Evolutionary conservation across 2,113 vertebrate species (phyloP).

Genomic region (Plotosus lineatus): DNA sequence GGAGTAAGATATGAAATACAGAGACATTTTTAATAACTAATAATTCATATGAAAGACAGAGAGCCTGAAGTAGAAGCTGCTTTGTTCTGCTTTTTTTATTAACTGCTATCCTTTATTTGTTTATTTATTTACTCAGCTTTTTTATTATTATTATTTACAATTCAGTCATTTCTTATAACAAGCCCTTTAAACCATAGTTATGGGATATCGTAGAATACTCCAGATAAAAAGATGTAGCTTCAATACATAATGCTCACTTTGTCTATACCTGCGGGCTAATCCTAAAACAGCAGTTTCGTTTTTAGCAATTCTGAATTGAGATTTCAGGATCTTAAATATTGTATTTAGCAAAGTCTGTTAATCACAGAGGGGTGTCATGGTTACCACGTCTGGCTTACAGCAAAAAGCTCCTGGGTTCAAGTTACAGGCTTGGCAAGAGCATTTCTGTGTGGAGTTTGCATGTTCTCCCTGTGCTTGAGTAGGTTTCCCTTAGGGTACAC

Average conservation of each 20-base stretch:
- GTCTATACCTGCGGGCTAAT: neutral
- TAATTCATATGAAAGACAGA: constrained; percentile 61
- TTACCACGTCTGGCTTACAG: too few relatives aligned
- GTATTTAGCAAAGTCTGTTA: neutral
- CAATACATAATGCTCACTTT: neutral
- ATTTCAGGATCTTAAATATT: neutral
- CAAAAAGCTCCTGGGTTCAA: too few relatives aligned
- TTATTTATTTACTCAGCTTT: neutral
- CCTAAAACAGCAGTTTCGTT: neutral
- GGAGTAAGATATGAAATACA: constrained; percentile 65
- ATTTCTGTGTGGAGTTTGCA: too few relatives aligned
- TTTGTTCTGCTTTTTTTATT: constrained; percentile 33
- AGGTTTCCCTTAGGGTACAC: too few relatives aligned
- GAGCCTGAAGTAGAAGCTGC: constrained; percentile 57
- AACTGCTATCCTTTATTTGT: neutral
- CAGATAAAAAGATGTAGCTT: neutral
- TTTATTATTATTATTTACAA: neutral
- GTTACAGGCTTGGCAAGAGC: too few relatives aligned
- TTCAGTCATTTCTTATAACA: neutral
- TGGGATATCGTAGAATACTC: neutral
- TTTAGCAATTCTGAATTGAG: neutral
- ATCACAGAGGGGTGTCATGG: too few relatives aligned
- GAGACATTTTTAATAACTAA: constrained; percentile 21
- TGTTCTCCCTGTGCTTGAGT: too few relatives aligned
- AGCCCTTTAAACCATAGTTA: neutral